These are phyloP conservation scores for Solea senegalensis DNA, from an alignment of 2,113 vertebrate species.

Conservation along the genomic window DNA sequence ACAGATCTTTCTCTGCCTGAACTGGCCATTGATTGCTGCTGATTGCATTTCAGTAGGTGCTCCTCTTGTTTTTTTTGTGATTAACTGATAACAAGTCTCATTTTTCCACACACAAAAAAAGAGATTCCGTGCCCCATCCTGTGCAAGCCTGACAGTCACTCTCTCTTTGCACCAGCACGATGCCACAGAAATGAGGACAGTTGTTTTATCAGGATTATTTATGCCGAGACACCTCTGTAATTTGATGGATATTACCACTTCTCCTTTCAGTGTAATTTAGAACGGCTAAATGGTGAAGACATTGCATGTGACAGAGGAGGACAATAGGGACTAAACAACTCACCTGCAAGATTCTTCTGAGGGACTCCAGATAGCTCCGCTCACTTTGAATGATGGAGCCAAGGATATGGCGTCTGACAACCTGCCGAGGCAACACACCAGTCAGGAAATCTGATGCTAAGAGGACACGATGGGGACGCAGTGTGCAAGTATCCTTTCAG, in stretches of 20 bases:
- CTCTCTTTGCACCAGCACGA: slow-evolving; percentile 21
- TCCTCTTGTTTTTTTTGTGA: slow-evolving; percentile 46
- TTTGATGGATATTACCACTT: slow-evolving; percentile 66
- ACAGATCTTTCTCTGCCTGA: slow-evolving; percentile 46
- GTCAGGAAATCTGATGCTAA: slow-evolving; percentile 53
- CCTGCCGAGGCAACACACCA: slow-evolving; percentile 76
- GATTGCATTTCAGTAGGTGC: slow-evolving; percentile 56
- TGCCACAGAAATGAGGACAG: slow-evolving; percentile 19
- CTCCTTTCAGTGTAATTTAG: slow-evolving; percentile 36
- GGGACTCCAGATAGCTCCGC: slow-evolving; percentile 90
- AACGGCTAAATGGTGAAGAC: slow-evolving; percentile 46
- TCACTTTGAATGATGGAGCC: slow-evolving; percentile 95
- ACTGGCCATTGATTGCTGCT: slow-evolving; percentile 54
- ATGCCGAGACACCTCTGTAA: slow-evolving; percentile 56
- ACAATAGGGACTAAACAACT: slow-evolving; percentile 51
- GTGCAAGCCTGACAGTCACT: slow-evolving; percentile 21
- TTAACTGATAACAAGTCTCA: slow-evolving; percentile 54
- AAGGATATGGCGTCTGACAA: slow-evolving; percentile 92
- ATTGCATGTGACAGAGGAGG: slow-evolving; percentile 69
- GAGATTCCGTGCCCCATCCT: slow-evolving; percentile 31
- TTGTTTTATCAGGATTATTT: slow-evolving; percentile 60
- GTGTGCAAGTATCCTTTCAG: too few relatives aligned
- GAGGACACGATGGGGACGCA: slow-evolving; percentile 53
- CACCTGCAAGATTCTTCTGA: slow-evolving; percentile 91
- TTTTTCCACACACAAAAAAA: slow-evolving; percentile 36